Evolutionary conservation across 2,797 vertebrate species (phyloP), one percentile per base, ranked within the genome.

Genomic region (Sorex maritimensis): DNA sequence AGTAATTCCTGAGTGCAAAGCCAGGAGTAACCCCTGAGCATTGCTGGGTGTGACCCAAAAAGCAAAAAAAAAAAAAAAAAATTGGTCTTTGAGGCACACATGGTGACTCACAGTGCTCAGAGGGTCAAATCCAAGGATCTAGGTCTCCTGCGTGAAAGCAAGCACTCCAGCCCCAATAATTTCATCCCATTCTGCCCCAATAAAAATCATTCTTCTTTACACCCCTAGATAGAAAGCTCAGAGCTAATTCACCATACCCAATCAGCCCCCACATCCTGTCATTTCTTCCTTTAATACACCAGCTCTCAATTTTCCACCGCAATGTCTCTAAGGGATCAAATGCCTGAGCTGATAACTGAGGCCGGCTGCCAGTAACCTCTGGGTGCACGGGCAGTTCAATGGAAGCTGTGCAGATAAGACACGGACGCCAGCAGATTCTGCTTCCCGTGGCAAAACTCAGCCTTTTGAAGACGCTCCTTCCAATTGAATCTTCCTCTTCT

Each of bases 221-320:
- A 58, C 65, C 19, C 75, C 14, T 68, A 6, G 41, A 58, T 13
- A 92, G 81, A 91, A 91, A 81, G 71, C 58, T 93, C 90, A 84
- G 65, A 38, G 65, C 46, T 94, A 85, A 85, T 24, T 88, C 63
- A 83, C 52, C 65, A 49, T 7, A 81, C 49, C 71, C 81, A 72
- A 58, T 65, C 30, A 81, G 63, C 69, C 75, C 63, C 41, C 21
- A 6, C 26, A 77, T 68, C 72, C 82, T 81, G 34, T 38, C 75
- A 80, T 78, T 90, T 88, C 72, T 87, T 91, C 58, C 72, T 95
- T 92, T 92, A 68, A 81, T 92, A 93, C 1, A 65, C 23, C 26
- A 52, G 65, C 74, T 93, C 26, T 93, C 71, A 68, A 30, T 88
- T 92, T 91, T 79, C 55, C 17, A 89, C 67, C 19, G 44, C 28